Conservation (phyloP, 2,113 vertebrate species). For the Ivindomyrus marchei region DNA sequence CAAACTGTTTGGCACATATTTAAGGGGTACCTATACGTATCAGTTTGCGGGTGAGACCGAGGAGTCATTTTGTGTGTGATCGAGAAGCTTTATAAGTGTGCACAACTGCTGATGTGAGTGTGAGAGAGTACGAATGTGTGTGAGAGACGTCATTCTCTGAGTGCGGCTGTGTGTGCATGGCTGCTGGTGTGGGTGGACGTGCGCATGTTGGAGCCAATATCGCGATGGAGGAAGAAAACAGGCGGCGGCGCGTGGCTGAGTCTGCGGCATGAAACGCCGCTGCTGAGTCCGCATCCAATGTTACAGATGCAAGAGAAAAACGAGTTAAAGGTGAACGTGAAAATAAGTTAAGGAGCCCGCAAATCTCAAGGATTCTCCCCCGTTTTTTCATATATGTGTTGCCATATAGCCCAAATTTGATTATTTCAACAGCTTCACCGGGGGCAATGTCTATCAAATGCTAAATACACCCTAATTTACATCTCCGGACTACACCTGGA, state of each 20-base stretch:
- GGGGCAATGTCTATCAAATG: neutral
- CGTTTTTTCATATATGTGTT: neutral
- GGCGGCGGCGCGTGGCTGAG: neutral
- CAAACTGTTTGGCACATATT: neutral
- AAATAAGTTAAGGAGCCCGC: neutral
- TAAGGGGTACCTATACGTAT: neutral
- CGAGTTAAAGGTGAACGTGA: neutral
- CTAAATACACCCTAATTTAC: neutral
- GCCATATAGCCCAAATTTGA: neutral
- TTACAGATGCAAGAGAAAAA: neutral
- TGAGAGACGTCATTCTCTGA: neutral
- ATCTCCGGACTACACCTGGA: neutral
- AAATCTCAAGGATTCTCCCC: neutral
- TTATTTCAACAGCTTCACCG: neutral
- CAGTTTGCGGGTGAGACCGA: neutral
- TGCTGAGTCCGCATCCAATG: neutral
- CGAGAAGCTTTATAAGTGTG: neutral
- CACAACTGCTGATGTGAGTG: neutral
- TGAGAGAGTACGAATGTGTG: neutral
- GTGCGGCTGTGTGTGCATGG: neutral
- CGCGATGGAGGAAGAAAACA: neutral
- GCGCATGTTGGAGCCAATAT: neutral
- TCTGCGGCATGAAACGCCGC: neutral
- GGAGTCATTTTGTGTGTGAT: neutral
- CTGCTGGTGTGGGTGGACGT: neutral